Conservation (phyloP, 1,140 invertebrate genomes). For the Trinorchestia longiramus region DNA sequence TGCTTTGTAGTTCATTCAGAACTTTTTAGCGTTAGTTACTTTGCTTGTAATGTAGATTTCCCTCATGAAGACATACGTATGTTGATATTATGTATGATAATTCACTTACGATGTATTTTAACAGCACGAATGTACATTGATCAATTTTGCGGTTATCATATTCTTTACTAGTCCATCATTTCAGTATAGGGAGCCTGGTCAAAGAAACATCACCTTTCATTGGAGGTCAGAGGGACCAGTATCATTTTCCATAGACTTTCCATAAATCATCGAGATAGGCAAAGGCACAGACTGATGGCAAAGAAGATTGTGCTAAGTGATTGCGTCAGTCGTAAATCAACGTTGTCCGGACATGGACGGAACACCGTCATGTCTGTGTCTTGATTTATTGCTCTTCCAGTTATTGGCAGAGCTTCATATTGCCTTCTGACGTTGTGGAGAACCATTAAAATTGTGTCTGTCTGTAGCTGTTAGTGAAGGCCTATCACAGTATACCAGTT, state of each 20-base stretch:
- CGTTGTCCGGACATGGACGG: constrained; percentile 21
- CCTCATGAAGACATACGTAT: too few relatives aligned
- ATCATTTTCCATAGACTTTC: constrained; percentile 35
- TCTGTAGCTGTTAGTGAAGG: not conserved
- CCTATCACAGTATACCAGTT: too few relatives aligned
- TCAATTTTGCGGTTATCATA: too few relatives aligned
- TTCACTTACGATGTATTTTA: too few relatives aligned
- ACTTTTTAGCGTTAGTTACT: too few relatives aligned
- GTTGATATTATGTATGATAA: too few relatives aligned
- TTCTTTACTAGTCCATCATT: too few relatives aligned
- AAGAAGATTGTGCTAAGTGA: constrained; percentile 44
- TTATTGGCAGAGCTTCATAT: constrained; percentile 45
- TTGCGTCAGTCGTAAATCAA: constrained; percentile 41
- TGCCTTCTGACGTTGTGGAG: not conserved
- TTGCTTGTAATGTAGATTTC: too few relatives aligned
- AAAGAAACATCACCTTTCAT: not conserved
- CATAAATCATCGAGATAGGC: constrained; percentile 16
- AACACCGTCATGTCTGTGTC: constrained; percentile 29
- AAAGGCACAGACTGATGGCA: constrained; percentile 18
- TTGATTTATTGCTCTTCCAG: constrained; percentile 4
- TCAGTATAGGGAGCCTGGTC: too few relatives aligned
- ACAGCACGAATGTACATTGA: too few relatives aligned
- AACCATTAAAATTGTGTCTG: not conserved
- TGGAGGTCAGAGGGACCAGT: not conserved
- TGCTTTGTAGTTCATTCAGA: too few relatives aligned